Percentiles rank a stretch among this genome's conserved stretches.
These are phyloP conservation scores for Phytoseiulus persimilis DNA, from an alignment of 2,888 invertebrate species.

Conservation along the genomic window DNA sequence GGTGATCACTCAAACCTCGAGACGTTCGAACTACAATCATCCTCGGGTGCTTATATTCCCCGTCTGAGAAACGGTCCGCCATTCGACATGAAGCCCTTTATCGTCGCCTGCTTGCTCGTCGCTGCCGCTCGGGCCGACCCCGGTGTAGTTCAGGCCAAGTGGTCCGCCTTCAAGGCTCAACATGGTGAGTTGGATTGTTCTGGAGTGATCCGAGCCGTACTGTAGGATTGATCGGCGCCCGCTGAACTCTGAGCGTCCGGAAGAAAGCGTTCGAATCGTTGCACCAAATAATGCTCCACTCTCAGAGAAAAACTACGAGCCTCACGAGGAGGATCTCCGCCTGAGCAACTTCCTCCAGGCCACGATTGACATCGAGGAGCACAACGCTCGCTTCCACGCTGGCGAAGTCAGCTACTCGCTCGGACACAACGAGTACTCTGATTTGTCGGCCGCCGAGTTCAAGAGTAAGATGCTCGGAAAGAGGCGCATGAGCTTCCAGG, in stretches of 20 bases:
- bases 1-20: background rate
- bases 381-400: slow-evolving; percentile 14
- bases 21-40: background rate
- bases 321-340: slow-evolving; percentile 14
- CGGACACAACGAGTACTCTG: slow-evolving; percentile 10
- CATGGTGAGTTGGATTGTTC: background rate
- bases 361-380: slow-evolving; percentile 19
- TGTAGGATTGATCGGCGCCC: background rate
- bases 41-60: background rate
- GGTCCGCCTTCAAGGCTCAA: slow-evolving; percentile 16
- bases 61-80: background rate
- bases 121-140: background rate
- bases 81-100: slow-evolving; percentile 22
- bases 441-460: background rate
- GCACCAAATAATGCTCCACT: background rate
- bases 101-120: slow-evolving; percentile 18
- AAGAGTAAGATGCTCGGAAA: slow-evolving; percentile 16
- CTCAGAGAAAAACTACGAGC: background rate
- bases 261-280: background rate
- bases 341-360: slow-evolving; percentile 32
- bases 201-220: background rate
- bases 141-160: background rate
- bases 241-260: too few species aligned
- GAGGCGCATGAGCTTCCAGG: slow-evolving; percentile 6
- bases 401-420: slow-evolving; percentile 9